A percentile compares a stretch with the other conserved stretches of the same genome.
Conservation (phyloP, 2,797 vertebrate species). For the Protosalanx chinensis region DNA sequence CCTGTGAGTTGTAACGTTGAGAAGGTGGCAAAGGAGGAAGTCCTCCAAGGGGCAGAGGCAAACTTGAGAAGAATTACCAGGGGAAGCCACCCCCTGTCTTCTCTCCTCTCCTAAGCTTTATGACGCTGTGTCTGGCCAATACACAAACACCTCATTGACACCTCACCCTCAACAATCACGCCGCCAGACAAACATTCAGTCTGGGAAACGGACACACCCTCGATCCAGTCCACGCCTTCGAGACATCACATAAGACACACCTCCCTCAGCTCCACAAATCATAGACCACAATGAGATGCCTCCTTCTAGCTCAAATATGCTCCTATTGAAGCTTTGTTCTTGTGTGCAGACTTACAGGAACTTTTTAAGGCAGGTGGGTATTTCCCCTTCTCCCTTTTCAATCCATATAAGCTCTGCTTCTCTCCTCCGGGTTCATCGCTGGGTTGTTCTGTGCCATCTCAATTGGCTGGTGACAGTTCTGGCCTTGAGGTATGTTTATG, state of each 20-base stretch:
- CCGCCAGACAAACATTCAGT: constrained; percentile 45
- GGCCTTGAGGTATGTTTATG: constrained; percentile 8
- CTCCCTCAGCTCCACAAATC: too few species aligned
- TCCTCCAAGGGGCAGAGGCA: constrained; percentile 47
- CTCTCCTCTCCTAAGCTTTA: not conserved
- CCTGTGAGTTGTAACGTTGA: not conserved
- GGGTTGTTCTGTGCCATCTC: constrained; percentile 25
- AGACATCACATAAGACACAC: too few species aligned
- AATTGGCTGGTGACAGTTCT: constrained; percentile 39
- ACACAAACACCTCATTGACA: constrained; percentile 50
- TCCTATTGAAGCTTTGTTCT: too few species aligned
- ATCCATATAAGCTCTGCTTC: constrained; percentile 14
- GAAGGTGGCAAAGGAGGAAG: constrained; percentile 50
- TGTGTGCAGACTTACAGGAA: constrained; percentile 17
- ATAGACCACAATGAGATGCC: not conserved
- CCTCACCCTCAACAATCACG: constrained; percentile 55
- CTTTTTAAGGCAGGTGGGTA: constrained; percentile 53
- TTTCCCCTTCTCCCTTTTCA: constrained; percentile 13
- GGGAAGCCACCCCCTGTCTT: not conserved
- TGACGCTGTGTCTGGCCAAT: constrained; percentile 38
- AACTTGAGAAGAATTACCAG: constrained; percentile 44
- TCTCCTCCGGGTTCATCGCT: constrained; percentile 31
- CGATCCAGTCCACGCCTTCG: not conserved
- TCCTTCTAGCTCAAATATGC: constrained; percentile 35
- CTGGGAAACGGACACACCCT: constrained; percentile 22